phyloP scores from a whole-genome alignment of 2,113 vertebrate genomes.

The Melanotaenia duboulayi region DNA sequence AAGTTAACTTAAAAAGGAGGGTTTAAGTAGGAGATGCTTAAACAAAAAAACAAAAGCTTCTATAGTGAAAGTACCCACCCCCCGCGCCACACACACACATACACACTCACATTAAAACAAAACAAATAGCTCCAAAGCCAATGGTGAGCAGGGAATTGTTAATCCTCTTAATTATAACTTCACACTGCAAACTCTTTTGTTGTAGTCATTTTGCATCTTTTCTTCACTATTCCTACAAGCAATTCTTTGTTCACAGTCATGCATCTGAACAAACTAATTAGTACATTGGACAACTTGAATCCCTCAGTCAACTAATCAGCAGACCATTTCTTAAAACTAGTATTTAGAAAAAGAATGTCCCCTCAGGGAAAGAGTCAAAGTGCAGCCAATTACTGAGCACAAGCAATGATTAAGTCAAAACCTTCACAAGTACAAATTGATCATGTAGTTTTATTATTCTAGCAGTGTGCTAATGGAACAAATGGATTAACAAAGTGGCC shows the following conservation, averaged over 20 bases:
- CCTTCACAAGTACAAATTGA: not conserved
- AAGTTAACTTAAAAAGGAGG: not conserved
- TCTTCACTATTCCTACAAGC: not conserved
- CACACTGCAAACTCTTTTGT: constrained; percentile 1
- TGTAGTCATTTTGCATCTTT: not conserved
- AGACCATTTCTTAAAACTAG: not conserved
- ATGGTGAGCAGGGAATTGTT: not conserved
- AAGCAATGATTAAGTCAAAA: not conserved
- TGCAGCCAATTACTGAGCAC: not conserved
- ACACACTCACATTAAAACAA: not conserved
- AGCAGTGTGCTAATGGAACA: not conserved
- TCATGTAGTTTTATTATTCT: not conserved
- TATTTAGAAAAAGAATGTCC: constrained; percentile 1
- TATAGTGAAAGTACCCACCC: too few species aligned
- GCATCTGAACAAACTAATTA: constrained; percentile 21
- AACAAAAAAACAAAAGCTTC: too few species aligned
- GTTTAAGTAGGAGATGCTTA: not conserved
- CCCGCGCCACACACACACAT: too few species aligned
- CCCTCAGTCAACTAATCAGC: constrained; percentile 21
- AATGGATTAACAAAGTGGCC: not conserved
- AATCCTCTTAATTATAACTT: not conserved
- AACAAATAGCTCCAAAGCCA: not conserved
- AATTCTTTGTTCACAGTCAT: not conserved
- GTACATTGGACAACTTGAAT: constrained; percentile 7
- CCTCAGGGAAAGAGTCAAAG: constrained; percentile 2